Percentiles rank a stretch among this genome's conserved stretches.
phyloP scores from a whole-genome alignment of 1,140 invertebrate genomes.

The Neomicropteryx cornuta region DNA sequence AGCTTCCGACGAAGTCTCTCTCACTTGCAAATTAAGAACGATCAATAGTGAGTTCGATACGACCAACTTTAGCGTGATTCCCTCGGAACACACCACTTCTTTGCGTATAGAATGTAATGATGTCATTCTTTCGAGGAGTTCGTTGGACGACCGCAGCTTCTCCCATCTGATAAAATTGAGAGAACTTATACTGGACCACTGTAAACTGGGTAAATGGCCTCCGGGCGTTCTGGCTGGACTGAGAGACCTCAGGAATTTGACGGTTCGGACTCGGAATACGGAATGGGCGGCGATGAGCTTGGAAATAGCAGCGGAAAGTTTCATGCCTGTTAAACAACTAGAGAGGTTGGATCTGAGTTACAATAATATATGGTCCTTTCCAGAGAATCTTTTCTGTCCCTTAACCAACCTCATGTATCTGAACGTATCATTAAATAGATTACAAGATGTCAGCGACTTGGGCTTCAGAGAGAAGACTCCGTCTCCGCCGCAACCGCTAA shows the following conservation, averaged over 20 bases:
- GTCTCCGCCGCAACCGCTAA: slow-evolving; percentile 44
- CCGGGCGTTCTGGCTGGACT: slow-evolving; percentile 62
- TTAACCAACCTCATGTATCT: slow-evolving; percentile 62
- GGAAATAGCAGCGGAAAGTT: slow-evolving; percentile 64
- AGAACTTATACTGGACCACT: slow-evolving; percentile 71
- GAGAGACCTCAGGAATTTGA: slow-evolving; percentile 65
- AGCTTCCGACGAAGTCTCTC: slow-evolving; percentile 54
- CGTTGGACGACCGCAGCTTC: slow-evolving; percentile 66
- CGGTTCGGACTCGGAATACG: slow-evolving; percentile 67
- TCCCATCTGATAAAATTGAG: slow-evolving; percentile 64
- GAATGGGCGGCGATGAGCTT: slow-evolving; percentile 67
- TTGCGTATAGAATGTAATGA: slow-evolving; percentile 68
- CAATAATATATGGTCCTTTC: slow-evolving; percentile 82
- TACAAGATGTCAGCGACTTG: slow-evolving; percentile 73
- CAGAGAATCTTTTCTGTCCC: slow-evolving; percentile 73
- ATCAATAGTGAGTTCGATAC: slow-evolving; percentile 74
- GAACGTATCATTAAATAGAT: slow-evolving; percentile 73
- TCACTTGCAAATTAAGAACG: slow-evolving; percentile 67
- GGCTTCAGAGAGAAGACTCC: slow-evolving; percentile 51
- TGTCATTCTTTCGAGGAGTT: slow-evolving; percentile 58
- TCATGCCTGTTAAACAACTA: slow-evolving; percentile 55
- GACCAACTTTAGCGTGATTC: slow-evolving; percentile 80
- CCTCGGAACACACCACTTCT: slow-evolving; percentile 70
- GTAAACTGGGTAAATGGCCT: slow-evolving; percentile 72
- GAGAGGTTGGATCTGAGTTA: slow-evolving; percentile 76